Conservation (phyloP, 2,113 vertebrate species). For the Sorex fumeus region DNA sequence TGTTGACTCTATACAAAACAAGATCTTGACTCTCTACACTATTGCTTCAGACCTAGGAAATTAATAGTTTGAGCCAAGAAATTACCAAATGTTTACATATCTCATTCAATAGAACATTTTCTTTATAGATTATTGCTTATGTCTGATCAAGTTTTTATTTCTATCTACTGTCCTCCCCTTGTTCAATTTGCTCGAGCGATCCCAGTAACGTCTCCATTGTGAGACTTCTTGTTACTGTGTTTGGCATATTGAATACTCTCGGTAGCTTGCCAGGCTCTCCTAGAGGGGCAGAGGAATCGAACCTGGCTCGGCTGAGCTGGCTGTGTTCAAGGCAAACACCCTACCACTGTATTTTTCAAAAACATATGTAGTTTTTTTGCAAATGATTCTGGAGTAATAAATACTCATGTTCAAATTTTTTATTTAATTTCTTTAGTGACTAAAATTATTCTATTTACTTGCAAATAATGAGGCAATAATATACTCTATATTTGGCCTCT, state of each 20-base stretch:
- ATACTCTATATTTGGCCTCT: background rate
- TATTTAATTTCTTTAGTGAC: conserved; percentile 8
- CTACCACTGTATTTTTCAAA: conserved; percentile 30
- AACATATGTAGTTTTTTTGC: background rate
- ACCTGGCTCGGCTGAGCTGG: too few relatives aligned
- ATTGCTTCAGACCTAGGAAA: background rate
- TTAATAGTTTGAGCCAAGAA: background rate
- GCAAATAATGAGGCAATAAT: background rate
- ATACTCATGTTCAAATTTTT: background rate
- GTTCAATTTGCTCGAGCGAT: too few relatives aligned
- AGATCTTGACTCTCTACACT: too few relatives aligned
- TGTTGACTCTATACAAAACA: too few relatives aligned
- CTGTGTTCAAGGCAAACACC: too few relatives aligned
- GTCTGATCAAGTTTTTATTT: background rate
- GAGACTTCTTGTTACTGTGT: too few relatives aligned
- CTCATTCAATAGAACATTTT: background rate
- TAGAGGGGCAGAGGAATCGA: too few relatives aligned
- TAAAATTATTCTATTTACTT: conserved; percentile 40
- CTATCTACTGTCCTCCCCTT: too few relatives aligned
- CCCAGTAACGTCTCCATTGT: too few relatives aligned
- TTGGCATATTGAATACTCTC: too few relatives aligned
- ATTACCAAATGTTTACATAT: background rate
- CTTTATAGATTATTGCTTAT: background rate
- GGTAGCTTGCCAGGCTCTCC: too few relatives aligned
- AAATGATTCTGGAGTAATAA: conserved; percentile 20